phyloP scores from a whole-genome alignment of 2,113 vertebrate genomes.

The Oreochromis spilurus region DNA sequence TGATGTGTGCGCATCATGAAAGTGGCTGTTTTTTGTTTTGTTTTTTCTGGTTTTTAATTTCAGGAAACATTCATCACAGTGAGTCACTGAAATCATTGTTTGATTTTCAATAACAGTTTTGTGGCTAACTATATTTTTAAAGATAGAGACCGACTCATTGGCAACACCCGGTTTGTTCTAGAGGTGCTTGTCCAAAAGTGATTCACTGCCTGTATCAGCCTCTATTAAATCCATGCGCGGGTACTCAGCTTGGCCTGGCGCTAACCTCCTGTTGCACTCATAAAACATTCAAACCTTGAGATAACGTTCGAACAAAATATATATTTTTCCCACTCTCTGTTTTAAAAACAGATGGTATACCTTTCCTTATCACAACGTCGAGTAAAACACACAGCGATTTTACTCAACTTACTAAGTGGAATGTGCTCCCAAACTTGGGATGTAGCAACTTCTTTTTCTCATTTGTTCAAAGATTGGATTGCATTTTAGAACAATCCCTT shows the following conservation, averaged over 20 bases:
- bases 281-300: constrained; percentile 32
- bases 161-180: background rate
- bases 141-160: background rate
- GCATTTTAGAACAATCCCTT: constrained; percentile 32
- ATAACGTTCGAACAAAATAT: background rate
- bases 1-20: background rate
- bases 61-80: background rate
- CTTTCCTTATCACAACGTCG: constrained; percentile 8
- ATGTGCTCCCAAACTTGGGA: constrained; percentile 9
- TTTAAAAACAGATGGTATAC: background rate
- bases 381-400: constrained; percentile 21
- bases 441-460: background rate
- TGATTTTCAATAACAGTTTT: background rate
- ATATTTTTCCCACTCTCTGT: background rate
- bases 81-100: background rate
- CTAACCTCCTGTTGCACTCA: background rate
- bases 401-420: background rate
- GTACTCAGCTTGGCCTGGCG: background rate
- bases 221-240: constrained; percentile 9
- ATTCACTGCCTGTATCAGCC: background rate
- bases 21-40: background rate
- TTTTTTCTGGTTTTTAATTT: background rate
- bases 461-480: constrained; percentile 49
- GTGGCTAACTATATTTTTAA: constrained; percentile 4
- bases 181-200: background rate